Conservation (phyloP, 1,140 invertebrate species). For the Sarcophaga bullata region DNA sequence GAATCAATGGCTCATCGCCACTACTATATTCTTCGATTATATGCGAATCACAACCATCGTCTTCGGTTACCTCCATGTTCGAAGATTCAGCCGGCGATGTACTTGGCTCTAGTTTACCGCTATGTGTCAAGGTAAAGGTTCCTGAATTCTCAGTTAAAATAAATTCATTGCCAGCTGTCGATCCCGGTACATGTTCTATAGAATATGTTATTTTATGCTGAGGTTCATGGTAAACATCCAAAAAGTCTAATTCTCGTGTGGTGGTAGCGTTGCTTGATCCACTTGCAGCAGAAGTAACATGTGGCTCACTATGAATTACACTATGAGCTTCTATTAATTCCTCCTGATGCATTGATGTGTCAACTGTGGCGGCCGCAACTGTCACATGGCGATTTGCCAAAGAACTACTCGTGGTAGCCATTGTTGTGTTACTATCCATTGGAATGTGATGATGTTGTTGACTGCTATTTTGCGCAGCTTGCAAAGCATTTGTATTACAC, state of each 20-base stretch:
- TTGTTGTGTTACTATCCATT: conserved; percentile 5
- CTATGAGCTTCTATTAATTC: conserved; percentile 40
- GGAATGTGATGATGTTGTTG: conserved; percentile 44
- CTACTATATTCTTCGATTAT: conserved; percentile 57
- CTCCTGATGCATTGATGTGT: background rate
- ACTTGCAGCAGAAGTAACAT: background rate
- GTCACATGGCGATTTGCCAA: background rate
- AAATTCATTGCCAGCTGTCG: conserved; percentile 54
- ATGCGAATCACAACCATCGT: conserved; percentile 53
- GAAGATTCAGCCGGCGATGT: background rate
- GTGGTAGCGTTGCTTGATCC: conserved; percentile 31
- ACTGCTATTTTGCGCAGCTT: background rate
- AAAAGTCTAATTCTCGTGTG: conserved; percentile 54
- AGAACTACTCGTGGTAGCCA: conserved; percentile 47
- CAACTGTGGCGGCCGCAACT: background rate
- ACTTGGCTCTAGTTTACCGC: conserved; percentile 23
- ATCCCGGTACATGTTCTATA: conserved; percentile 60
- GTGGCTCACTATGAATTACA: conserved; percentile 2
- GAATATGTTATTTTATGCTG: conserved; percentile 62
- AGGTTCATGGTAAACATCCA: conserved; percentile 54
- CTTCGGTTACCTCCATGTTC: conserved; percentile 48
- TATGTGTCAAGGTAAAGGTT: conserved; percentile 59
- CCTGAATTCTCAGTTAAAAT: conserved; percentile 60
- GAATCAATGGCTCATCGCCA: conserved; percentile 48
- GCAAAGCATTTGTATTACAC: conserved; percentile 50